These are phyloP conservation scores for Scartelaos histophorus DNA, from an alignment of 2,113 vertebrate species.

Conservation along the genomic window DNA sequence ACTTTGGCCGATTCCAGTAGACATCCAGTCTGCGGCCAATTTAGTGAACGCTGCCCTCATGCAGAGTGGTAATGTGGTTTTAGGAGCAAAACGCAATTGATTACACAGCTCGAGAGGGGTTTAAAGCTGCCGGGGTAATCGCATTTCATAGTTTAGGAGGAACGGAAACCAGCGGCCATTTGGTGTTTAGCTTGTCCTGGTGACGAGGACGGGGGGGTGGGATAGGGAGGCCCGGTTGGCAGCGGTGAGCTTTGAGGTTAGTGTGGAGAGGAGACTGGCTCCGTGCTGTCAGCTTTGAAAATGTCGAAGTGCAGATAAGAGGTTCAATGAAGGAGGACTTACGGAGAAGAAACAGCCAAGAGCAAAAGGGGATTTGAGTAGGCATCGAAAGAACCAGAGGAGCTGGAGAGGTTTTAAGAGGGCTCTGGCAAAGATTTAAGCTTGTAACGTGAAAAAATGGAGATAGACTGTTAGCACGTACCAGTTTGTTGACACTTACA, in stretches of 20 bases:
- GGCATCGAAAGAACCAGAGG: not conserved
- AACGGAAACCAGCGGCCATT: slow-evolving; percentile 13
- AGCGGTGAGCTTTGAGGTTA: not conserved
- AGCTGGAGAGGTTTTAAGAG: not conserved
- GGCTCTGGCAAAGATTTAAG: not conserved
- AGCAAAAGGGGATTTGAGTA: not conserved
- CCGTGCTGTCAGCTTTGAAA: not conserved
- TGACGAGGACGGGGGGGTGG: not conserved
- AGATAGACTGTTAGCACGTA: no score
- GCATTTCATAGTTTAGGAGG: slow-evolving; percentile 30
- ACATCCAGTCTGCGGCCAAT: slow-evolving; percentile 19
- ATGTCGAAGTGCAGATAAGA: not conserved
- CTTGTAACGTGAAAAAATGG: not conserved
- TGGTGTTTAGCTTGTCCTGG: not conserved
- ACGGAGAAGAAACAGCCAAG: not conserved
- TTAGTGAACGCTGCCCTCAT: slow-evolving; percentile 5
- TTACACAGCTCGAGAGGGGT: slow-evolving; percentile 11
- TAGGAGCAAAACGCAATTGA: slow-evolving; percentile 25
- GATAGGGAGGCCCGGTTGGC: not conserved
- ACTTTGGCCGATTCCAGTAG: slow-evolving; percentile 6
- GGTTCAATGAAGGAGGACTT: not conserved
- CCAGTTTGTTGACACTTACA: no score
- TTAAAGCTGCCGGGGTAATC: slow-evolving; percentile 38
- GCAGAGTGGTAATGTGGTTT: slow-evolving; percentile 14
- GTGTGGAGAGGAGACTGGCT: not conserved